Evolutionary conservation across 2,888 invertebrate species (phyloP).

Genomic region (Drosophila algonquin): DNA sequence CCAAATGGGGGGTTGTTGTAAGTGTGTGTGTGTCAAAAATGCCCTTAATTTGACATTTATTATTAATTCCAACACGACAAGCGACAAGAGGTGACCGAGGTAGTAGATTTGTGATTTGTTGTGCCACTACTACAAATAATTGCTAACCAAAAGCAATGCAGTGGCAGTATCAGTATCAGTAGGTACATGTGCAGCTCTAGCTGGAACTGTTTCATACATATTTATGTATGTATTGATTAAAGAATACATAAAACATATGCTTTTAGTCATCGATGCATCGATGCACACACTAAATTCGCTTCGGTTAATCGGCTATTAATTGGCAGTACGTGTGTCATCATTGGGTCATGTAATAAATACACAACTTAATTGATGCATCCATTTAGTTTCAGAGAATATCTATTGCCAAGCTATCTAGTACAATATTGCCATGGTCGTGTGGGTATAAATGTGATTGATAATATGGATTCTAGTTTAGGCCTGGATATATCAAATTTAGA

Average conservation of each 20-base stretch:
- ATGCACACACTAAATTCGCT: not conserved
- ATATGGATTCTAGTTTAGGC: too few relatives aligned
- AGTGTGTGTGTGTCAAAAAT: constrained; percentile 43
- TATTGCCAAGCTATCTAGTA: not conserved
- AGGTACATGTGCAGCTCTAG: not conserved
- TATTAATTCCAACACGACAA: constrained; percentile 33
- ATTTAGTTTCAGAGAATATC: too few relatives aligned
- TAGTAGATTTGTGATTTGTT: constrained; percentile 42
- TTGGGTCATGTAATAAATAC: not conserved
- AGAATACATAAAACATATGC: not conserved
- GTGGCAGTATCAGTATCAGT: too few relatives aligned
- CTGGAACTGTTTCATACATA: not conserved
- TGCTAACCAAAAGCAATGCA: not conserved
- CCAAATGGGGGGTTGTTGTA: constrained; percentile 49
- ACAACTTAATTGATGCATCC: not conserved
- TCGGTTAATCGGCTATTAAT: not conserved
- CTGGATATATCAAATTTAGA: too few relatives aligned
- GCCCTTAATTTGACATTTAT: constrained; percentile 74
- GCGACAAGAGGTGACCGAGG: constrained; percentile 22
- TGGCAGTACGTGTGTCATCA: not conserved
- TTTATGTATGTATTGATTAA: not conserved
- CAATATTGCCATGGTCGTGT: too few relatives aligned
- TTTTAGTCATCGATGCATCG: not conserved
- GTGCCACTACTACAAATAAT: constrained; percentile 1
- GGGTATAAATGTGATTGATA: too few relatives aligned